Conservation (phyloP, 2,797 vertebrate genomes). For the Erethizon dorsatum region DNA sequence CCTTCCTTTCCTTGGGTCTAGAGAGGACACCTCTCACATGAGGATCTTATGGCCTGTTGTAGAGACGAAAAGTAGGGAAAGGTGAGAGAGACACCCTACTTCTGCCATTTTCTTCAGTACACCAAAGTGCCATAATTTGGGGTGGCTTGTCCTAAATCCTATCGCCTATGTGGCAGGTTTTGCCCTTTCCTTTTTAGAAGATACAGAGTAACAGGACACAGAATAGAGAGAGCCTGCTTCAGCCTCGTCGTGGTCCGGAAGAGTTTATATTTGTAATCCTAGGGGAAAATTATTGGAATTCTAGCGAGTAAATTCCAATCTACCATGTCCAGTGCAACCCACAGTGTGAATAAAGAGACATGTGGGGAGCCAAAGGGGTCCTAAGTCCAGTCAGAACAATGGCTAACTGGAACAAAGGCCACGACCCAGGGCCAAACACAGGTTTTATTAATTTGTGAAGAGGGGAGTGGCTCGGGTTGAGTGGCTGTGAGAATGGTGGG, state of each 20-base stretch:
- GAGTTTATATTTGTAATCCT: neutral
- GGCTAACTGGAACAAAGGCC: neutral
- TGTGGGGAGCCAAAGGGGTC: neutral
- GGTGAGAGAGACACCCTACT: neutral
- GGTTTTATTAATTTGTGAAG: neutral
- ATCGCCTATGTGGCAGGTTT: slow-evolving; percentile 8
- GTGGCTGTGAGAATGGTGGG: neutral
- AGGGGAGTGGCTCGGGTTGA: neutral
- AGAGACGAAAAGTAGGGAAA: neutral
- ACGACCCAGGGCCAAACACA: neutral
- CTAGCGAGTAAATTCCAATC: neutral
- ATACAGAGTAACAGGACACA: neutral
- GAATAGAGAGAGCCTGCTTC: neutral
- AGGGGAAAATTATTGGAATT: neutral
- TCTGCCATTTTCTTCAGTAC: neutral
- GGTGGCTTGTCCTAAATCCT: neutral
- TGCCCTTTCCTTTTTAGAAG: slow-evolving; percentile 34
- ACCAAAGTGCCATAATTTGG: neutral
- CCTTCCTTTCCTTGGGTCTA: neutral
- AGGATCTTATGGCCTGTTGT: neutral
- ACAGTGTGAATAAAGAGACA: neutral
- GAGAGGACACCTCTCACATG: neutral
- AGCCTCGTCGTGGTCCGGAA: neutral
- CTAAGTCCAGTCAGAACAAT: neutral
- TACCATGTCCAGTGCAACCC: neutral